phyloP scores from a whole-genome alignment of 1,140 invertebrate genomes.

The Tetragnatha versicolor region DNA sequence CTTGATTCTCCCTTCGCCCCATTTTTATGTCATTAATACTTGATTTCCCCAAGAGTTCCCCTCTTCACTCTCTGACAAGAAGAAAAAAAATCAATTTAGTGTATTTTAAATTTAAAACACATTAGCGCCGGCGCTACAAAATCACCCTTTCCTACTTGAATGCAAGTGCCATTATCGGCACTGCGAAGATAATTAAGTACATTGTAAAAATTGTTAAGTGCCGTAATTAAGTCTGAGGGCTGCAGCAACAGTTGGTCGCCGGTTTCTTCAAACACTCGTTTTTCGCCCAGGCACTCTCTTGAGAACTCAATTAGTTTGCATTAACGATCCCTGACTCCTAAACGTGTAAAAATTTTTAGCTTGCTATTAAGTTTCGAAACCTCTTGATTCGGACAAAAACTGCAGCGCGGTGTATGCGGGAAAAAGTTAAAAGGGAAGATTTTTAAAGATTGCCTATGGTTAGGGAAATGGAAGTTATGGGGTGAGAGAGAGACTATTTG shows the following conservation, averaged over 20 bases:
- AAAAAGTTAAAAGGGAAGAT: too few species aligned
- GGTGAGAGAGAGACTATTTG: too few species aligned
- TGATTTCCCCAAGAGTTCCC: background rate
- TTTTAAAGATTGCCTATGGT: too few species aligned
- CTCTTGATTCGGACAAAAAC: too few species aligned
- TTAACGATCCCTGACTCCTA: too few species aligned
- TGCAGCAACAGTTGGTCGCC: background rate
- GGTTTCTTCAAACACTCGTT: background rate
- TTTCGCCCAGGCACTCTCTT: background rate
- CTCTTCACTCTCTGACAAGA: background rate
- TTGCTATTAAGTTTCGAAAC: too few species aligned
- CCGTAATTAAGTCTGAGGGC: slow-evolving; percentile 22
- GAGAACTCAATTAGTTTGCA: too few species aligned
- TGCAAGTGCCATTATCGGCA: slow-evolving; percentile 34
- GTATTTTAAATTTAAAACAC: background rate
- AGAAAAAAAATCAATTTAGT: background rate
- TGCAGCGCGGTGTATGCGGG: too few species aligned
- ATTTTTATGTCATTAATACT: too few species aligned
- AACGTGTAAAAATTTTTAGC: too few species aligned
- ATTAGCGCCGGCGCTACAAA: background rate
- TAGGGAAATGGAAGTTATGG: too few species aligned
- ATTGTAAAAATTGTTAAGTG: slow-evolving; percentile 41
- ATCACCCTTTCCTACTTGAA: background rate
- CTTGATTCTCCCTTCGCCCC: too few species aligned
- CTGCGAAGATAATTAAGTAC: slow-evolving; percentile 35